These are phyloP conservation scores for Drosophila paramelanica DNA, from an alignment of 2,888 invertebrate genomes.

Conservation along the genomic window DNA sequence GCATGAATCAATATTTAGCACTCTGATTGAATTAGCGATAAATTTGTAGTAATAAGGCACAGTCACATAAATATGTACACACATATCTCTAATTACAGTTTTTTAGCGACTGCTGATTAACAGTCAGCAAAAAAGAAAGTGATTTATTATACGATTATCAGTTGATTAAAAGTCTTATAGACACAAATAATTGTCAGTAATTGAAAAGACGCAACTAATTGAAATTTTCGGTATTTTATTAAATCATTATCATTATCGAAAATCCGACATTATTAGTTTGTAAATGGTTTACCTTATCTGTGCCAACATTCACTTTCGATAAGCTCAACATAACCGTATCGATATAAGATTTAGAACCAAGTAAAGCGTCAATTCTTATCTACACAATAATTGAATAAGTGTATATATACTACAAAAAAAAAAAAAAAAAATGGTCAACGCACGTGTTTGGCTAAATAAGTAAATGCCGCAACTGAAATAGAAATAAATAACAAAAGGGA, in stretches of 20 bases:
- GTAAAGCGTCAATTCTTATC: conserved; percentile 17
- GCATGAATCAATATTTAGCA: conserved; percentile 32
- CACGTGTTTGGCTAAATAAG: conserved; percentile 32
- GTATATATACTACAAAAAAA: not conserved
- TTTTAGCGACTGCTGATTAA: conserved; percentile 8
- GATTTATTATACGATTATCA: conserved; percentile 4
- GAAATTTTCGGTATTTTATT: not conserved
- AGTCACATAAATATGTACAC: conserved; percentile 2
- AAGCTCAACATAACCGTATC: conserved; percentile 25
- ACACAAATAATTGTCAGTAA: not conserved
- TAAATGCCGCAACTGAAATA: conserved; percentile 18
- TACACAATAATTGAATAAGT: conserved; percentile 5
- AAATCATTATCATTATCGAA: not conserved
- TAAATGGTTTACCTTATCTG: conserved; percentile 29
- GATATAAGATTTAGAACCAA: conserved; percentile 23
- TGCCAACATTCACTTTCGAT: conserved; percentile 37
- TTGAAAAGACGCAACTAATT: not conserved
- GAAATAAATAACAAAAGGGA: conserved; percentile 19
- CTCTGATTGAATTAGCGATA: conserved; percentile 26
- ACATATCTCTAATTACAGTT: conserved; percentile 22
- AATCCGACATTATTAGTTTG: not conserved
- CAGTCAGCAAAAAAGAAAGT: conserved; percentile 18
- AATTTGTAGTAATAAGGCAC: conserved; percentile 21
- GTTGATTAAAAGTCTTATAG: not conserved
- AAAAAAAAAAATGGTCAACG: not conserved